Evolutionary conservation across 2,888 invertebrate species (phyloP), one percentile per base, ranked within the genome.

Genomic region (Sarcophaga subvicina): DNA sequence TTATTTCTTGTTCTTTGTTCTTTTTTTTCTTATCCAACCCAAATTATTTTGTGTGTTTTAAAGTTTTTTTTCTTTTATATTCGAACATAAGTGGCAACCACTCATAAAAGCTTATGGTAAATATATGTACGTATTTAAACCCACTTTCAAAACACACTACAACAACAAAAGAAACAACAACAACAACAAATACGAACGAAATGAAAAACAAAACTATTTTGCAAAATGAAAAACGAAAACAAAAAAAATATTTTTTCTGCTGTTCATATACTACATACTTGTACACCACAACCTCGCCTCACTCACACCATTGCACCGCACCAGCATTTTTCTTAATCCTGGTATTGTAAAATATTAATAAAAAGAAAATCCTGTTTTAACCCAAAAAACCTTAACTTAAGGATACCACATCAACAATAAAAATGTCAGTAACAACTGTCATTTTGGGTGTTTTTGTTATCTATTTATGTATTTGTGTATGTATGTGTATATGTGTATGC

Each of bases 381-480:
- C 79, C 79, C 80, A 75, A 73, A 77, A 83, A 86, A 84, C 79
- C 84, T 87, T 84, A 84, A 87, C 79, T 84, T 84, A 80, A 84
- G 87, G 87, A 87, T 88, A 88, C 85, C 86, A 86, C 85, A 89
- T 84, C 91, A 90, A 91, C 91, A 92, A 92, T 92, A 91, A 91
- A 91, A 91, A 92, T 89, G 92, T 92, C 91, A 91, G 88, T 84
- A 90, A 83, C 92, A 91, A 92, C 91, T 89, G 91, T 88, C 90
- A 89, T 86, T 86, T 82, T 71, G 73, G 63, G 62, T 75, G 80
- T 54, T 54, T 37, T 54, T 54, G 54, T 84, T 82, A 86, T 83
- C 84, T 83, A 25, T 85, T 10, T 85, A 62, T 70, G 81, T 69
- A 49, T 49, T 27, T 70, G 54, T 45, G 67, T 76, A 8, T 49